A percentile compares a stretch with the other conserved stretches of the same genome.
These are phyloP conservation scores for Cephalotes varians DNA, from an alignment of 2,888 invertebrate species.

Conservation along the genomic window DNA sequence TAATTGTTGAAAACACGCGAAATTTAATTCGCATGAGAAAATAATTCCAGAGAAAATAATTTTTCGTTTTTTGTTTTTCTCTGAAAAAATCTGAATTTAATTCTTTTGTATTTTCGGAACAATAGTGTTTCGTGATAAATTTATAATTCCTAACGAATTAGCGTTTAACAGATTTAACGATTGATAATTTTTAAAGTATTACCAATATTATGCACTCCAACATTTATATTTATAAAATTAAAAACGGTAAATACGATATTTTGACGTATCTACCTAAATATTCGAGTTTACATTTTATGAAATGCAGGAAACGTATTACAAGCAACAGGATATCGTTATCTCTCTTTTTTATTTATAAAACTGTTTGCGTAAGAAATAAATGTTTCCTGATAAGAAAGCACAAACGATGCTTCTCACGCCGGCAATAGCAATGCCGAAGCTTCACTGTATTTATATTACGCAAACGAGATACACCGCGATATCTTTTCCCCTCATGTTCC, in stretches of 20 bases:
- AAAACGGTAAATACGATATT: neutral
- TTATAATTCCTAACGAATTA: neutral
- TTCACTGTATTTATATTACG: constrained; percentile 15
- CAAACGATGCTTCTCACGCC: neutral
- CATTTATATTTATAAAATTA: neutral
- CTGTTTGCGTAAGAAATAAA: constrained; percentile 10
- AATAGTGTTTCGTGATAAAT: neutral
- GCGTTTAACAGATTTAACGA: neutral
- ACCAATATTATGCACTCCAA: neutral
- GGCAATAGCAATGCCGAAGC: neutral
- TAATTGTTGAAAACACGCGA: neutral
- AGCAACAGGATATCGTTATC: neutral
- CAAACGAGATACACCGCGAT: constrained; percentile 10
- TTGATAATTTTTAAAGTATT: neutral
- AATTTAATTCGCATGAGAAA: neutral
- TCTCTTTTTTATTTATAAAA: neutral
- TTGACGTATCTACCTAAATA: neutral
- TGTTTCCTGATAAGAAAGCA: constrained; percentile 13
- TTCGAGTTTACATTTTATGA: neutral
- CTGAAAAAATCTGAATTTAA: neutral
- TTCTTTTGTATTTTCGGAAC: neutral
- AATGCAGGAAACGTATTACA: neutral
- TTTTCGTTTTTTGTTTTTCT: neutral
- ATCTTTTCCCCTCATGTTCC: neutral
- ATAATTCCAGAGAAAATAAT: neutral